Evolutionary conservation across 2,888 invertebrate genomes (phyloP).

Genomic region (Ophioninae sp.): DNA sequence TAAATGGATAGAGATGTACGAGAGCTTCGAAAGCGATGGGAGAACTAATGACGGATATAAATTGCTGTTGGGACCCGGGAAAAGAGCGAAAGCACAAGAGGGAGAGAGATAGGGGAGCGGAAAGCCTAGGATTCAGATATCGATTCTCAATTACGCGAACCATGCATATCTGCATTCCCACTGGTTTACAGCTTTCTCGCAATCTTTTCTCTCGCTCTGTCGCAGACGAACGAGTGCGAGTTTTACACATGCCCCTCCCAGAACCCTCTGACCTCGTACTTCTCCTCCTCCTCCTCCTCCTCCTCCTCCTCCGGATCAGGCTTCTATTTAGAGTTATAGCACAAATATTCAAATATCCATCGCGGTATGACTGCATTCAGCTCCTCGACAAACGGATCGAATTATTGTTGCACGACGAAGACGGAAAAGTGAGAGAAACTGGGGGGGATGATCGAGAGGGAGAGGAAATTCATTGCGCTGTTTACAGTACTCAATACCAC

Average conservation of each 20-base stretch:
- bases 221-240: constrained; percentile 22
- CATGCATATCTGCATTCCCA: constrained; percentile 54
- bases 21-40: constrained; percentile 47
- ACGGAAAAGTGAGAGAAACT: constrained; percentile 7
- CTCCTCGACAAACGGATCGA: constrained; percentile 58
- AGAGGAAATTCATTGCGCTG: not conserved
- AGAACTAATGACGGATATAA: constrained; percentile 61
- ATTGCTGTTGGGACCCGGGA: constrained; percentile 47
- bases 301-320: constrained; percentile 3
- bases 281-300: constrained; percentile 12
- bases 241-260: constrained; percentile 4
- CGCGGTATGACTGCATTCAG: constrained; percentile 36
- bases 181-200: constrained; percentile 45
- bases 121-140: constrained; percentile 57
- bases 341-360: constrained; percentile 62
- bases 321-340: constrained; percentile 58
- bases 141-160: constrained; percentile 63
- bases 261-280: not conserved
- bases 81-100: constrained; percentile 25
- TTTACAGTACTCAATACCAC: constrained; percentile 3
- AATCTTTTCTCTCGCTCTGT: constrained; percentile 50
- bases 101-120: constrained; percentile 1
- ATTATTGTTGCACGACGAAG: constrained; percentile 51
- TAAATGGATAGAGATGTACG: constrained; percentile 34
- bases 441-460: not conserved